phyloP scores from a whole-genome alignment of 2,797 vertebrate species.

The Babyrousa celebensis region DNA sequence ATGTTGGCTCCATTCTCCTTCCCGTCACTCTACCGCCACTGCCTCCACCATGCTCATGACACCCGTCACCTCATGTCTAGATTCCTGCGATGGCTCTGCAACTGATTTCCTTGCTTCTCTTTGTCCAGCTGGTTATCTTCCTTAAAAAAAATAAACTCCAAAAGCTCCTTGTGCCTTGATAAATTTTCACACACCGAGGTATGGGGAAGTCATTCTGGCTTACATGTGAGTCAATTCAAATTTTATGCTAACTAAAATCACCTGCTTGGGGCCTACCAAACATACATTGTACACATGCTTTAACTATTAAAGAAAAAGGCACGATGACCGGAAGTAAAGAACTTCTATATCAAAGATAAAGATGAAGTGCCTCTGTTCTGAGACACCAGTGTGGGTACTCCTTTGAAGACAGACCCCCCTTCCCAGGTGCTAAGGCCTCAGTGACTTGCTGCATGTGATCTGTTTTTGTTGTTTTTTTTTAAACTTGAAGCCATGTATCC shows the following conservation, averaged over 20 bases:
- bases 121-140: not conserved
- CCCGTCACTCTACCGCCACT: not conserved
- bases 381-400: not conserved
- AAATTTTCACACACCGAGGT: too few species aligned
- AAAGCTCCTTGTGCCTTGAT: not conserved
- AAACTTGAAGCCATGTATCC: not conserved
- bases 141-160: constrained; percentile 9
- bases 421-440: not conserved
- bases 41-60: too few species aligned
- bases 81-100: not conserved
- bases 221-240: too few species aligned
- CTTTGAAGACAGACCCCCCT: not conserved
- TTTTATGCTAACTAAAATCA: not conserved
- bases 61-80: not conserved
- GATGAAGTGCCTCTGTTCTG: not conserved
- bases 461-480: too few species aligned
- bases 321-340: not conserved
- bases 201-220: too few species aligned
- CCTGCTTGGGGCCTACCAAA: not conserved
- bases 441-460: not conserved
- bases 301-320: not conserved
- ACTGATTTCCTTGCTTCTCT: not conserved
- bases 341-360: not conserved
- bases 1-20: not conserved
- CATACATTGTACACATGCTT: not conserved